These are phyloP conservation scores for Mechanitis mazaeus DNA, from an alignment of 2,888 invertebrate species.

Conservation along the genomic window DNA sequence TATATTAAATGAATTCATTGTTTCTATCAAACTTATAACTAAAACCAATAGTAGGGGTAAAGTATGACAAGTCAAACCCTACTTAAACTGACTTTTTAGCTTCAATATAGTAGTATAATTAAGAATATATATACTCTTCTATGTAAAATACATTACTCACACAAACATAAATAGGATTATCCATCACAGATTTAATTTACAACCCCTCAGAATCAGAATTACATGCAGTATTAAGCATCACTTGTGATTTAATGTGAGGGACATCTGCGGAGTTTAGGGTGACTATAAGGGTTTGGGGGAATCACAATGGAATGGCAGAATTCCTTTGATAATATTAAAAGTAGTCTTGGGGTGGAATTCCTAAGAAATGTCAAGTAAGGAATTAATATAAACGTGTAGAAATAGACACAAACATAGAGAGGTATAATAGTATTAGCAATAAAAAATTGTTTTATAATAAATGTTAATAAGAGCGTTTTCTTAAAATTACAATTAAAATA, in stretches of 20 bases:
- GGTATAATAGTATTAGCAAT: constrained; percentile 6
- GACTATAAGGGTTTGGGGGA: constrained; percentile 1
- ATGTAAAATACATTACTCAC: neutral
- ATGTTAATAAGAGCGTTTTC: too few species aligned
- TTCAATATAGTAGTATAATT: too few species aligned
- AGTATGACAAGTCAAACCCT: neutral
- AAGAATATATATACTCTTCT: neutral
- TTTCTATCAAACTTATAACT: too few species aligned
- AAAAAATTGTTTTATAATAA: neutral
- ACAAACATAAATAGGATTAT: constrained; percentile 18
- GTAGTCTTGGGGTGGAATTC: constrained; percentile 5
- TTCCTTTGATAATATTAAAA: constrained; percentile 7
- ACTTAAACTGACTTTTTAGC: too few species aligned
- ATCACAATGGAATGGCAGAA: constrained; percentile 2
- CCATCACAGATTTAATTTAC: constrained; percentile 28
- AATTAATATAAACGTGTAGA: neutral
- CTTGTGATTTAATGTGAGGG: constrained; percentile 29
- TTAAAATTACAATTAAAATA: too few species aligned
- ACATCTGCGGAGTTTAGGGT: constrained; percentile 6
- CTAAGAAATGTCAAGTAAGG: constrained; percentile 1
- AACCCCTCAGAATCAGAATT: constrained; percentile 27
- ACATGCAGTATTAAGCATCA: constrained; percentile 31
- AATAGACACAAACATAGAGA: neutral
- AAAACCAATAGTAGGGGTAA: too few species aligned
- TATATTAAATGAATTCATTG: too few species aligned